Base-by-base conservation (phyloP, 1,140 invertebrate genomes). In the Drosophila trapezifrons region DNA sequence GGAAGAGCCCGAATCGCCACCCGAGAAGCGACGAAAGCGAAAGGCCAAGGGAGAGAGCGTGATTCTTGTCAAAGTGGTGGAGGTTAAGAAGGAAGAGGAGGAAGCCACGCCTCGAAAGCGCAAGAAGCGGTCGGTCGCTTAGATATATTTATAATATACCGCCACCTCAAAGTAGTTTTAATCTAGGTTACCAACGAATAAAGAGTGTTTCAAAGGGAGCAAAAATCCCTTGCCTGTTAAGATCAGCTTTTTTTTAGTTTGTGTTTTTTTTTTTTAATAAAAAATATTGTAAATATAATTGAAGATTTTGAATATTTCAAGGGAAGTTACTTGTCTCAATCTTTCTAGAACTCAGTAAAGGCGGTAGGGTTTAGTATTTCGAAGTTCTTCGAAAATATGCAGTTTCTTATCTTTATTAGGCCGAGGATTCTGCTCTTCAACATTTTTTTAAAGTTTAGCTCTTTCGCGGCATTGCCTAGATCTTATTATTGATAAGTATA, bases 201-300 rank as follows among this genome's bases (percentile, higher is more conserved):
- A 52, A 35, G 18, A 52, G 20, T 32, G 27, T 17, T 29, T 51
- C 27, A 2, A 51, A 32, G 1, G 49, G 2, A 51, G 49, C 29
- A 35, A 8, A 32, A 52, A 20, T 13, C 2, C 17, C 20, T 51
- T 12, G 47, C 17, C 25, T 51, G 10, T 32, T 18, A 18, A 15
- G 27, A 10, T 8, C 2, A 1, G 9, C 1, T 49, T 49, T 13
- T 32, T 8, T 27, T 32, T 2, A 6, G 17, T 7, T 3, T 2
- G 13, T 32, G 20, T 6, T 7, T 22, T 43, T 46, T 43, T 46
- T 32, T 22, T 29, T 2, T 20, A 32, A 47, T 59, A 59, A 59
- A 47, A 18, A 17, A 13, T n/a, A n/a, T 6, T 20, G 13, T 51
- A 51, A 51, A 59, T 49, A 35, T 15, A 0, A 15, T 20, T 38